A percentile compares a stretch with the other conserved stretches of the same genome.
Conservation (phyloP, 2,113 vertebrate genomes). For the Halichoeres trimaculatus region DNA sequence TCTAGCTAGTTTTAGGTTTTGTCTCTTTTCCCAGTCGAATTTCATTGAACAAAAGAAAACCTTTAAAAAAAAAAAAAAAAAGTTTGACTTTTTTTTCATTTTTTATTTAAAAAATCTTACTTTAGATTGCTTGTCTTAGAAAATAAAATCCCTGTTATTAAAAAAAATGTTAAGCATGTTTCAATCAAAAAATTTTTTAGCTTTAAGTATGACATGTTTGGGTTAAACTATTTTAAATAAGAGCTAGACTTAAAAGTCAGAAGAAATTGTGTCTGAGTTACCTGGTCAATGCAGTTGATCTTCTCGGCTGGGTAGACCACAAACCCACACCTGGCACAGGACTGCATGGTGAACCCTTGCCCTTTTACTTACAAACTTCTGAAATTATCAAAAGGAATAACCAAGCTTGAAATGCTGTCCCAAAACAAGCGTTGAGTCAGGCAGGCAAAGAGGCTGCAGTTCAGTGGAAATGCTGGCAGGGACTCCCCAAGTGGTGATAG, state of each 20-base stretch:
- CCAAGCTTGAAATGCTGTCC: neutral
- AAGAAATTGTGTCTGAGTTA: slow-evolving; percentile 59
- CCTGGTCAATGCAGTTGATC: slow-evolving; percentile 98
- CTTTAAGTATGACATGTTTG: neutral
- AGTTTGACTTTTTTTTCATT: neutral
- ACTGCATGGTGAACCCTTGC: slow-evolving; percentile 77
- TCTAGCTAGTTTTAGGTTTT: too few species aligned
- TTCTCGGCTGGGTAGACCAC: slow-evolving; percentile 98
- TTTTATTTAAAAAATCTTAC: neutral
- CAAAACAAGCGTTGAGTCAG: slow-evolving; percentile 19
- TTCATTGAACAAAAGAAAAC: too few species aligned
- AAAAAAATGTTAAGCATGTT: neutral
- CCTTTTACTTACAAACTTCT: slow-evolving; percentile 37
- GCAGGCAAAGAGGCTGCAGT: neutral
- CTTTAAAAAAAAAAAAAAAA: too few species aligned
- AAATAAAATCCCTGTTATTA: too few species aligned
- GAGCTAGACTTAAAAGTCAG: neutral
- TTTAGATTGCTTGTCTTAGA: too few species aligned
- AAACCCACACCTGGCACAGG: slow-evolving; percentile 93
- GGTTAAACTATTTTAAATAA: neutral
- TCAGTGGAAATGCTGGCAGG: slow-evolving; percentile 24
- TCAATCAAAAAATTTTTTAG: neutral
- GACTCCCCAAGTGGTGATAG: slow-evolving; percentile 46
- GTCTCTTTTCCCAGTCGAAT: too few species aligned
- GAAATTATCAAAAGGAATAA: slow-evolving; percentile 17